phyloP scores from a whole-genome alignment of 1,140 invertebrate genomes.

The Anoplophora glabripennis region DNA sequence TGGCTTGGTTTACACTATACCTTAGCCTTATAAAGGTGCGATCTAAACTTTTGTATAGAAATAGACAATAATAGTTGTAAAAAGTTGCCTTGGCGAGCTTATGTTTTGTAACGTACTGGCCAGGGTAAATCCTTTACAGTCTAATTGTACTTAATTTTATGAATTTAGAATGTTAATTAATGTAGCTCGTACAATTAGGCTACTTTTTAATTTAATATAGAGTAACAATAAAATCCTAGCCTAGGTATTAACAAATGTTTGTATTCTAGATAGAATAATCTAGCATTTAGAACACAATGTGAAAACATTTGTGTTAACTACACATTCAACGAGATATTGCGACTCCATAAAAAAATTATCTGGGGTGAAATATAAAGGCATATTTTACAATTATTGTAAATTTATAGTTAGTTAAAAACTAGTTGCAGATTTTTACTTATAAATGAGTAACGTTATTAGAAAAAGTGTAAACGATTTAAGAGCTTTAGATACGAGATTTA shows the following conservation, averaged over 20 bases:
- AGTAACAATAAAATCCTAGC: neutral
- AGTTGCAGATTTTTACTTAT: neutral
- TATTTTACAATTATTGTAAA: slow-evolving; percentile 2
- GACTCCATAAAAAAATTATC: neutral
- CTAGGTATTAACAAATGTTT: slow-evolving; percentile 6
- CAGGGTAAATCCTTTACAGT: slow-evolving; percentile 12
- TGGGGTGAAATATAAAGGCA: neutral
- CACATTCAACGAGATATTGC: slow-evolving; percentile 1
- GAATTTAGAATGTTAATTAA: too few relatives aligned
- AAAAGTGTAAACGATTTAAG: neutral
- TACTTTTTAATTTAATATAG: too few relatives aligned
- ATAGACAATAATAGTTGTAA: slow-evolving; percentile 16
- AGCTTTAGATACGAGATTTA: neutral
- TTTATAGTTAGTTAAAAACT: neutral
- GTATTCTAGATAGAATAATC: slow-evolving; percentile 1
- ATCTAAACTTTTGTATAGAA: slow-evolving; percentile 42
- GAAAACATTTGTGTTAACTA: neutral
- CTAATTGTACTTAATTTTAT: too few relatives aligned
- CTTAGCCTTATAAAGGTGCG: slow-evolving; percentile 43
- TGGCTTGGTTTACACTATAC: slow-evolving; percentile 43
- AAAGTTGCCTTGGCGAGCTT: slow-evolving; percentile 5
- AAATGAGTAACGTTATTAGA: neutral
- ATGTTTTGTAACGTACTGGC: slow-evolving; percentile 8
- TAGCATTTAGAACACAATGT: neutral
- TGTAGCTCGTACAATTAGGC: too few relatives aligned